phyloP scores from a whole-genome alignment of 2,888 invertebrate species.

The Fabriciana adippe region DNA sequence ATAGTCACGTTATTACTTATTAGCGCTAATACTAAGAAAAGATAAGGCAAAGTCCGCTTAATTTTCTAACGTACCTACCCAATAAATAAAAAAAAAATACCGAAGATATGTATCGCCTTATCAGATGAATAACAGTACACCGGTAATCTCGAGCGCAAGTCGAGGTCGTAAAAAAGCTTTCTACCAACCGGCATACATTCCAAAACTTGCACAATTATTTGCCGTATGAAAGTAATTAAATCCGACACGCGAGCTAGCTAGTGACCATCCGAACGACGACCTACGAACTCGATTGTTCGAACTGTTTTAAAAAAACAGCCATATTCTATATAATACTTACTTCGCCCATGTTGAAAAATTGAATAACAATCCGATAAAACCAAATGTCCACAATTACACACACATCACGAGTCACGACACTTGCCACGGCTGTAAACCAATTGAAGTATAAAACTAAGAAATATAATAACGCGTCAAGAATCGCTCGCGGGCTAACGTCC shows the following conservation, averaged over 20 bases:
- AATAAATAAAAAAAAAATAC: conserved; percentile 56
- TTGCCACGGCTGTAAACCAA: conserved; percentile 55
- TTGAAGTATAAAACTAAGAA: conserved; percentile 40
- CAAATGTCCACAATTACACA: conserved; percentile 61
- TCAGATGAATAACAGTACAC: conserved; percentile 64
- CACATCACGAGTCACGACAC: conserved; percentile 68
- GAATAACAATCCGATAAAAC: conserved; percentile 49
- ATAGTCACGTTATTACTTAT: conserved; percentile 40
- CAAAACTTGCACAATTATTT: conserved; percentile 46
- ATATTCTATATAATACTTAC: conserved; percentile 59
- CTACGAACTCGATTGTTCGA: conserved; percentile 64
- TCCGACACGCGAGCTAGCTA: conserved; percentile 33
- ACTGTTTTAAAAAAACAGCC: conserved; percentile 10
- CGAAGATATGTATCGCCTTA: conserved; percentile 65
- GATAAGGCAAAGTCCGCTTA: conserved; percentile 66
- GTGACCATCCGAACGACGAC: conserved; percentile 61
- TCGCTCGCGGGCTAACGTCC: conserved; percentile 74
- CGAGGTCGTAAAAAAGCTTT: conserved; percentile 55
- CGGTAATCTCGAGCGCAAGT: conserved; percentile 38
- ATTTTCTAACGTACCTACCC: conserved; percentile 50
- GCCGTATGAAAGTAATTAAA: conserved; percentile 36
- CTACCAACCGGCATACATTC: conserved; percentile 61
- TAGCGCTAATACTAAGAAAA: conserved; percentile 47
- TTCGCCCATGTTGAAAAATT: conserved; percentile 69
- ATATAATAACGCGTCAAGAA: conserved; percentile 55